Base-by-base conservation (phyloP, 2,113 vertebrate species). In the Ammospiza nelsoni region DNA sequence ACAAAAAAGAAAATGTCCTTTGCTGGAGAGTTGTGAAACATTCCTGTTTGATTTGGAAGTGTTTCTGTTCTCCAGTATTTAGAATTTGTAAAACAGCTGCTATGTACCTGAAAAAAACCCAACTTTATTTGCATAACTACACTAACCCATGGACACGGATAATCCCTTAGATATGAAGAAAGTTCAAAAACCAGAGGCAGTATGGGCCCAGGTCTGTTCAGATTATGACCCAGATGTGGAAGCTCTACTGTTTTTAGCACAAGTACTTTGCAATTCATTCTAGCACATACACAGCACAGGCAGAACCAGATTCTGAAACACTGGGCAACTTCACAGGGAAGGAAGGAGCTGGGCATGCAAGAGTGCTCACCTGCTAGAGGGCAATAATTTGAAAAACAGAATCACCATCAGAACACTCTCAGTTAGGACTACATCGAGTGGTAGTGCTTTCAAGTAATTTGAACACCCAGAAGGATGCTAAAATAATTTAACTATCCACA, bases 391-490 rank as follows among this genome's bases (percentile, higher is more conserved):
- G 28, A 52, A 84, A 91, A 82, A 18, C 9, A 72, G 39, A 76
- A 37, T n/a, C 46, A 41, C 4, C 25, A 58, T 23, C 25, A 85
- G 62, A 59, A 75, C 9, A 43, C 6, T 5, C 35, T 57, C 31
- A 71, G 27, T 6, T 49, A 77, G 27, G n/a, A 39, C 12, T 3
- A 7, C 4, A 7, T 52, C 0, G 1, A 62, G 2, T 17, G 33
- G 39, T 25, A 51, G 31, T 2, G 2, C 20, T 62, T 51, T 37
- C 79, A 46, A 79, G 24, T 9, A 63, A 57, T 66, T 12, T 46
- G 22, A 87, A 65, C 33, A 52, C 33, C 12, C 25, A 66, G 52
- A 89, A 59, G 21, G 23, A 35, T 14, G 3, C 14, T 82, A 51
- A 78, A 92, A 35, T 21, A 83, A 59, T 31, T 43, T 25, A 81